Evolutionary conservation across 2,113 vertebrate genomes (phyloP), one percentile per base, ranked within the genome.

Genomic region (Struthidea cinerea): DNA sequence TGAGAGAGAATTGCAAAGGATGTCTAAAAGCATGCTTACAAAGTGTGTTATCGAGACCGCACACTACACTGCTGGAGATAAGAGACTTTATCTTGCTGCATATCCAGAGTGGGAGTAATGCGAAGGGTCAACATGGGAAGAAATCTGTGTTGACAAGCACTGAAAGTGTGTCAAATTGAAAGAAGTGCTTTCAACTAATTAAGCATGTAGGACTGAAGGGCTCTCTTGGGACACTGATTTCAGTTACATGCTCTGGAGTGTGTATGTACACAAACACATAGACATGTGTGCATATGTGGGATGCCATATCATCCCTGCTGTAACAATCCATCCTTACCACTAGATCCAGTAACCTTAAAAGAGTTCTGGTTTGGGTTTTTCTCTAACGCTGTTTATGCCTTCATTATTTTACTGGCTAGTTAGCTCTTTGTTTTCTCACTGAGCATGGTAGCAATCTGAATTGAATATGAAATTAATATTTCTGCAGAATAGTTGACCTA

Each of bases 111-210:
- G 23, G 11, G 56, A 84, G 32, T 47, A 56, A 88, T 13, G 60
- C 5, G 39, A 78, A 84, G 33, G 80, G 89, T 90, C 89, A 94
- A 16, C 47, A 47, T 1, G 7, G 47, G 65, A 87, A 75, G 80
- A 84, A 92, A 75, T 78, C 60, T 70, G 61, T 55, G 69, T 84
- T 91, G 75, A 30, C 79, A 75, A 22, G 59, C 15, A 10, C 57
- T 84, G 41, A 75, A 90, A 87, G 55, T 80, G 57, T 63, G 30
- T 93, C 64, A 90, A 22, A 57, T 33, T 67, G 24, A 84, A 73
- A 59, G 32, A 93, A 88, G 73, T 88, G 67, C 42, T 89, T 87
- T 82, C 55, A 75, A 50, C 35, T 96, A 90, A 84, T 94, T 80
- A 86, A 70, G 68, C 27, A 28, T 39, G 42, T 65, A 57, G 50